phyloP scores from a whole-genome alignment of 2,113 vertebrate species.

The Vombatus ursinus region DNA sequence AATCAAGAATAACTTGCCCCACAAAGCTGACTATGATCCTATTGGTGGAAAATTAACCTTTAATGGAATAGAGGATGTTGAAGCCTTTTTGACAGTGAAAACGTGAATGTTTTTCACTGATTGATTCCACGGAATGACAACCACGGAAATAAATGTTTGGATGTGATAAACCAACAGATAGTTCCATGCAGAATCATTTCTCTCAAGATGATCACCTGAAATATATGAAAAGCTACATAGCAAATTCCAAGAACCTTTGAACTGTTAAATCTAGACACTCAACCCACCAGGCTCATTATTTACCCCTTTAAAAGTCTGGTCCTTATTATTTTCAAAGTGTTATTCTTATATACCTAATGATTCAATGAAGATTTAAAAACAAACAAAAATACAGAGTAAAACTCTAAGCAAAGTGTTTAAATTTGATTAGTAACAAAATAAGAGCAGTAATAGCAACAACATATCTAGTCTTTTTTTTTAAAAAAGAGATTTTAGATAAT shows the following conservation, averaged over 20 bases:
- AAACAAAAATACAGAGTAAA: not conserved
- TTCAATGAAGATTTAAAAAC: not conserved
- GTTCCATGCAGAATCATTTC: not conserved
- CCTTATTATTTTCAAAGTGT: not conserved
- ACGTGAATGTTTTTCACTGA: not conserved
- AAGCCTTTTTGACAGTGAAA: not conserved
- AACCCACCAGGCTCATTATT: not conserved
- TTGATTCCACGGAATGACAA: not conserved
- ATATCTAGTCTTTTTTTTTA: constrained; percentile 5
- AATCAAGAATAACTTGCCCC: too few species aligned
- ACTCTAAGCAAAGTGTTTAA: not conserved
- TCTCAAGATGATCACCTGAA: not conserved
- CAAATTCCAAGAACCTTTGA: not conserved
- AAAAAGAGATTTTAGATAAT: constrained; percentile 28
- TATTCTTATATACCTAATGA: not conserved
- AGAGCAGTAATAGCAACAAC: not conserved
- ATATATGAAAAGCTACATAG: not conserved
- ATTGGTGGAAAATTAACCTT: too few species aligned
- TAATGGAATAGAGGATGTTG: too few species aligned
- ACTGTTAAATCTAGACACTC: not conserved
- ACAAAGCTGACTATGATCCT: too few species aligned
- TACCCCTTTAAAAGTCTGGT: not conserved
- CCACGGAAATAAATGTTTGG: not conserved
- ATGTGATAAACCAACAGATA: not conserved
- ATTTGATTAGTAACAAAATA: not conserved